Evolutionary conservation across 2,113 vertebrate species (phyloP), one percentile per base, ranked within the genome.

Genomic region (Plecturocebus donacophilus): DNA sequence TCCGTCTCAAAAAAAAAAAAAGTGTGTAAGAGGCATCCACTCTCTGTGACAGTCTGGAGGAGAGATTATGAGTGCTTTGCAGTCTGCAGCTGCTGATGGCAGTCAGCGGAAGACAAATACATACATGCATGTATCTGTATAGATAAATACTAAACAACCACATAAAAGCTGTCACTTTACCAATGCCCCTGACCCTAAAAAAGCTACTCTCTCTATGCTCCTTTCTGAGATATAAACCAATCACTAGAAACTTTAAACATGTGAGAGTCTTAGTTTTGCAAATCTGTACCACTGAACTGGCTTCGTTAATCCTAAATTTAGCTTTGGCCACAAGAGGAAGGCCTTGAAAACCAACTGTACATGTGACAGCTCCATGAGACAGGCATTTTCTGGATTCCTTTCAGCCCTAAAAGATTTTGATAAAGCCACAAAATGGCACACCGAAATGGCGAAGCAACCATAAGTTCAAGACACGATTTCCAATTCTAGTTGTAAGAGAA

Each of bases 341-440:
- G 54, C 27, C 56, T 90, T 66, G 73, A 90, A 68, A 19, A 52
- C 32, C 14, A 90, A 54, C n/a, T 73, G 16, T 40, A 32, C 27
- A 20, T 73, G 47, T 58, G 54, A 76, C 20, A 61, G 27, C 32
- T 87, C 81, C 23, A 64, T 2, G 38, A 47, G 49, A 71, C 10
- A 87, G 21, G n/a, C 7, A 75, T 52, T 83, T 94, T 95, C 56
- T 82, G 35, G 40, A 76, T 70, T 93, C 19, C 56, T 96, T 77
- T 87, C 66, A 75, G 76, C 27, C 47, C 27, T 14, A 86, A 47
- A 58, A 49, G 16, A 47, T 76, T 49, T 86, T 82, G 21, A 6
- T 90, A 70, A 86, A 96, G 49, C 45, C 81, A 68, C 12, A 66
- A 81, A 90, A 93, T 68, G 40, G 32, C 49, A 90, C 20, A 68